Percentiles rank a stretch among this genome's conserved stretches.
phyloP scores from a whole-genome alignment of 2,888 invertebrate species.

The Cyclophora albipunctata region DNA sequence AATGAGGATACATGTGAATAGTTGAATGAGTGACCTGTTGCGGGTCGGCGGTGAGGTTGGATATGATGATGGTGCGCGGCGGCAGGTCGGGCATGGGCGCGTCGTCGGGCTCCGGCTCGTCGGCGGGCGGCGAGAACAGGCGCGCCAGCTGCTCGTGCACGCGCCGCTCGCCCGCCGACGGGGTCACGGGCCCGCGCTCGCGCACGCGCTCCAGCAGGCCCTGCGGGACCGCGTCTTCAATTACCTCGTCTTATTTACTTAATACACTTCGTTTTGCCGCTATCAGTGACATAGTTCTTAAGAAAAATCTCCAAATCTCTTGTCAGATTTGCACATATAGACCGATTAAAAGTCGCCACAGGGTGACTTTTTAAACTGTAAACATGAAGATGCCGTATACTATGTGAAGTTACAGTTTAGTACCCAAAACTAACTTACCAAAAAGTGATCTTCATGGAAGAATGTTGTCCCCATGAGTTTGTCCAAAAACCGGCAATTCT shows the following conservation, averaged over 20 bases:
- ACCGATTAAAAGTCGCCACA: too few species aligned
- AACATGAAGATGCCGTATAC: not conserved
- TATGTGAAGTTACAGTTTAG: not conserved
- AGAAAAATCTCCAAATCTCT: too few species aligned
- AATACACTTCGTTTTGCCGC: too few species aligned
- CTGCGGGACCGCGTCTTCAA: slow-evolving; percentile 34
- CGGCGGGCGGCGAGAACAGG: slow-evolving; percentile 48
- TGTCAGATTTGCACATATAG: too few species aligned
- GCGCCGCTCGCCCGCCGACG: slow-evolving; percentile 79
- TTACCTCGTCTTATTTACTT: not conserved
- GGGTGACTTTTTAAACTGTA: too few species aligned
- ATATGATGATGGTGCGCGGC: slow-evolving; percentile 19
- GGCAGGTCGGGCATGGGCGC: slow-evolving; percentile 14
- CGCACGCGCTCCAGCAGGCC: slow-evolving; percentile 84
- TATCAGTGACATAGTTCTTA: too few species aligned
- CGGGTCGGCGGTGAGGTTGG: slow-evolving; percentile 42
- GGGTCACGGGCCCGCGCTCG: slow-evolving; percentile 78
- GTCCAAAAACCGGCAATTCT: slow-evolving; percentile 90
- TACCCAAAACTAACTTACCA: slow-evolving; percentile 55
- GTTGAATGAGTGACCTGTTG: slow-evolving; percentile 41
- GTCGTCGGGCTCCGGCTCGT: slow-evolving; percentile 14
- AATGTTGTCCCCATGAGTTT: slow-evolving; percentile 89
- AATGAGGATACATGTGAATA: not conserved
- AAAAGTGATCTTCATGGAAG: slow-evolving; percentile 88
- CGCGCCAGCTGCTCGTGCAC: slow-evolving; percentile 82